Evolutionary conservation across 2,113 vertebrate genomes (phyloP), one percentile per base, ranked within the genome.

Genomic region (Catharus minimus): DNA sequence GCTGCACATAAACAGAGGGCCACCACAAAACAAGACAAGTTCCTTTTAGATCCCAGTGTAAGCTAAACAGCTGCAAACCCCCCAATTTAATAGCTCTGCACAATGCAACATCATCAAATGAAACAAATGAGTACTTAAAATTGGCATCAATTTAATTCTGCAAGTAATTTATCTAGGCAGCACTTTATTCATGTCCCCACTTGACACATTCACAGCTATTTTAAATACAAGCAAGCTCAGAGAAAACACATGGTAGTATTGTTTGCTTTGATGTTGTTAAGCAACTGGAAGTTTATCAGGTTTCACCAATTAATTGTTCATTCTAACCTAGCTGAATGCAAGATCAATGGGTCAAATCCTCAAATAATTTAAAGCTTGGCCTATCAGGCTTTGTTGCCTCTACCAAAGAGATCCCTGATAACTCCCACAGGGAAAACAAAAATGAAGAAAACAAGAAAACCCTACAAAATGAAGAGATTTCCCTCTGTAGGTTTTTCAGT

Each of bases 241-340:
- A 86, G 79, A 91, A 96, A 96, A 90, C 73, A 93, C 74, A 50
- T 44, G 82, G 60, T 23, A 75, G 82, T 82, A 93, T 79, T 95
- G 91, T 95, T 96, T 97, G 94, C 92, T 97, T 96, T 93, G 88
- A 78, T 4, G 58, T 92, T 96, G 96, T 97, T 91, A 94, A 90
- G 96, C 96, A 97, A 97, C 95, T 90, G 87, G 28, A 92, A 93
- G 74, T 96, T 94, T 57, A 94, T 90, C 94, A 93, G 84, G 92
- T 96, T 95, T 90, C 92, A 90, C 39, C 76, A 95, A 95, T 92
- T 95, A 96, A 89, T 82, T 91, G 80, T 68, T 72, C 61, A 77
- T 78, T 67, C 57, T 74, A 84, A 88, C 62, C 89, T 60, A 86
- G 62, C 74, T 89, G 56, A 76, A 89, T 17, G 50, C 50, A 71